Conservation (phyloP, 2,113 vertebrate genomes). For the Microcebus tavaratra region DNA sequence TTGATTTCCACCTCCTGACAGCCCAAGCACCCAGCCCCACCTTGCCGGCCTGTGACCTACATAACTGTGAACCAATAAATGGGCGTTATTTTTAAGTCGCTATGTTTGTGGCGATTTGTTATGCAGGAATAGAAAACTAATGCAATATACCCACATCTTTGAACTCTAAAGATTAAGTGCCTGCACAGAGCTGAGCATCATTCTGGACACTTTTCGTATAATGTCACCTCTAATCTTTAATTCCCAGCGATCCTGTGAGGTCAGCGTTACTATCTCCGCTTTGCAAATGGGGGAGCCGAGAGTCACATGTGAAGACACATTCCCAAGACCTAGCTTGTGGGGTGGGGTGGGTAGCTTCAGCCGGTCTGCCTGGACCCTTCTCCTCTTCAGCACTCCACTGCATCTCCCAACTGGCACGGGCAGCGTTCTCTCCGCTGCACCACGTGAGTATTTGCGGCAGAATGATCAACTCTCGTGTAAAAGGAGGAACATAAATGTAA, state of each 20-base stretch:
- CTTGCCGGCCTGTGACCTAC: neutral
- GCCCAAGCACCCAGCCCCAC: neutral
- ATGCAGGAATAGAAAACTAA: neutral
- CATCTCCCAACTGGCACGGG: neutral
- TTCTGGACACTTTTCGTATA: neutral
- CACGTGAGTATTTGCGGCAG: fast-evolving
- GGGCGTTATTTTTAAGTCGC: neutral
- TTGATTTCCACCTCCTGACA: too few relatives aligned
- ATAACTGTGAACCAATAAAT: neutral
- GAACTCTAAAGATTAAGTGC: neutral
- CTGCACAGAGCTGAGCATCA: neutral
- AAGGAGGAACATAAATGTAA: neutral
- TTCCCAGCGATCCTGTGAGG: neutral
- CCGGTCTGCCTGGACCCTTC: neutral
- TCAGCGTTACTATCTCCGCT: neutral
- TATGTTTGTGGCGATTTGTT: too few relatives aligned
- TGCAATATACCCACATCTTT: neutral
- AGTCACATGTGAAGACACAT: fast-evolving
- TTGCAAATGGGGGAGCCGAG: neutral
- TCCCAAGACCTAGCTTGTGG: neutral
- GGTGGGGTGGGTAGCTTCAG: neutral
- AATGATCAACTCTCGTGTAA: neutral
- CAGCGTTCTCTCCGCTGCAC: fast-evolving
- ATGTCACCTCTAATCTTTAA: neutral
- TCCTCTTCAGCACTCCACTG: neutral